phyloP scores from a whole-genome alignment of 2,888 invertebrate genomes.

The Campoplex capitator region DNA sequence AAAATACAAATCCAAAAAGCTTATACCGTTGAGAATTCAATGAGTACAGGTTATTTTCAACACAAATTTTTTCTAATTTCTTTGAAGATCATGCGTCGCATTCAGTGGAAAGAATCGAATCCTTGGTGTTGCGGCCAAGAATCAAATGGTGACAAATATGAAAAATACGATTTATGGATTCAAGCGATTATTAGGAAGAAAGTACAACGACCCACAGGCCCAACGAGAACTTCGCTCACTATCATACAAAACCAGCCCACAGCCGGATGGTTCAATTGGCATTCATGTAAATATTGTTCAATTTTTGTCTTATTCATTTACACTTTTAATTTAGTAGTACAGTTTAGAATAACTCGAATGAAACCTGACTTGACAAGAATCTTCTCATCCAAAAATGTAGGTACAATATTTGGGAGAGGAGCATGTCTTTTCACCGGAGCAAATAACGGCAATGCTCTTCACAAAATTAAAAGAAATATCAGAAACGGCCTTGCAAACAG shows the following conservation, averaged over 20 bases:
- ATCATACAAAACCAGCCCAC: slow-evolving; percentile 92
- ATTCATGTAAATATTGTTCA: slow-evolving; percentile 89
- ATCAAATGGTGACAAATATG: slow-evolving; percentile 98
- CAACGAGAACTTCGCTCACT: slow-evolving; percentile 92
- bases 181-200: slow-evolving; percentile 96
- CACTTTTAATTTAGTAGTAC: background rate
- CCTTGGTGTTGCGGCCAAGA: slow-evolving; percentile 98
- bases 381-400: slow-evolving; percentile 81
- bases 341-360: background rate
- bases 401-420: slow-evolving; percentile 94
- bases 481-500: slow-evolving; percentile 93
- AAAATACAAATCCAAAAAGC: background rate
- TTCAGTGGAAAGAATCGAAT: slow-evolving; percentile 96
- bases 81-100: slow-evolving; percentile 96
- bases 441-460: slow-evolving; percentile 98
- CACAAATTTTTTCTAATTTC: background rate
- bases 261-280: slow-evolving; percentile 92
- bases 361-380: background rate
- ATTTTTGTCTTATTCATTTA: background rate
- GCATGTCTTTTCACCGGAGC: slow-evolving; percentile 95
- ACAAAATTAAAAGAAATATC: slow-evolving; percentile 98
- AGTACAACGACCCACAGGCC: slow-evolving; percentile 94
- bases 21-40: too few species aligned
- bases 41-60: background rate
- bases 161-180: slow-evolving; percentile 98